These are phyloP conservation scores for Trematocara unimaculatum DNA, from an alignment of 2,113 vertebrate genomes.

Conservation along the genomic window DNA sequence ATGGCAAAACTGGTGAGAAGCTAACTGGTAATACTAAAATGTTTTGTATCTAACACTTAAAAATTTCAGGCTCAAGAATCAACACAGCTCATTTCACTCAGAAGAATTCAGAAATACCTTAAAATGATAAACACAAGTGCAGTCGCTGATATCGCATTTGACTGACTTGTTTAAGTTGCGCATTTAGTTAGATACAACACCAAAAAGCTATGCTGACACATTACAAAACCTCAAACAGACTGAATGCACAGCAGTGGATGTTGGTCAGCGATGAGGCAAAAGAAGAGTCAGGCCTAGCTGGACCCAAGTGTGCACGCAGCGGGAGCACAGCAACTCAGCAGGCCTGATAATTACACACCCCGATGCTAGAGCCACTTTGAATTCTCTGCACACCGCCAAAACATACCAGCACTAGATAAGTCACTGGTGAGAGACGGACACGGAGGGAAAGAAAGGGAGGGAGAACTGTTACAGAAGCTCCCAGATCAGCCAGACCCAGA, in stretches of 20 bases:
- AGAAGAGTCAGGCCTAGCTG: not conserved
- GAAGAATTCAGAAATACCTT: not conserved
- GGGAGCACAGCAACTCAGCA: slow-evolving; percentile 32
- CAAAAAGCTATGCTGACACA: not conserved
- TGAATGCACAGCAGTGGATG: not conserved
- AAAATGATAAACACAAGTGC: not conserved
- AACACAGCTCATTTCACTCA: not conserved
- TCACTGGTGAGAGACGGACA: slow-evolving; percentile 10
- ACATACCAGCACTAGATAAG: slow-evolving; percentile 58
- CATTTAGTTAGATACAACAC: not conserved
- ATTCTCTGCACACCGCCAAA: slow-evolving; percentile 67
- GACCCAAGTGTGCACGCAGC: slow-evolving; percentile 18
- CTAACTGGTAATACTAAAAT: not conserved
- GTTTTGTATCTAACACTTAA: not conserved
- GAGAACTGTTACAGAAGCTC: slow-evolving; percentile 4
- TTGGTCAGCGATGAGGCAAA: not conserved
- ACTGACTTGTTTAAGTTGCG: not conserved
- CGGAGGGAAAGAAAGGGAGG: not conserved
- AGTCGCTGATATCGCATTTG: not conserved
- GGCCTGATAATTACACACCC: slow-evolving; percentile 63
- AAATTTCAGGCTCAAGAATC: not conserved
- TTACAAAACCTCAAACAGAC: not conserved
- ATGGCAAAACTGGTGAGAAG: not conserved
- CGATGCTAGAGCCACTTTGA: slow-evolving; percentile 58
- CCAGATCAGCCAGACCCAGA: not conserved